A percentile compares a stretch with the other conserved stretches of the same genome.
phyloP scores from a whole-genome alignment of 2,888 invertebrate species.

The Listrodromus nycthemerus region DNA sequence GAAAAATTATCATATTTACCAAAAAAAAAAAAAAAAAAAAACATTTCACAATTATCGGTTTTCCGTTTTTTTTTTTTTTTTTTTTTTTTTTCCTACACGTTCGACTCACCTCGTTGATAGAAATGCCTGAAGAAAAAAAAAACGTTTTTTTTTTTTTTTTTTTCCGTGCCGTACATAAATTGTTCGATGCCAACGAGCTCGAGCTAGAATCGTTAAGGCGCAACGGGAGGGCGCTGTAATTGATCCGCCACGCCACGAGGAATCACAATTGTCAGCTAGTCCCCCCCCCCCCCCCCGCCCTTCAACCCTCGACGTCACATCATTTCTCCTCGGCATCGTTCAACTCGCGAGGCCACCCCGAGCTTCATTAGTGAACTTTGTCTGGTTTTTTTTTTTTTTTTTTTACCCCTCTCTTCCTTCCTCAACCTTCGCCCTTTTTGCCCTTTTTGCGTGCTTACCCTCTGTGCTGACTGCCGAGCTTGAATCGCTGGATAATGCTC shows the following conservation, averaged over 20 bases:
- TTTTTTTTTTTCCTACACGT: neutral
- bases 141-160: neutral
- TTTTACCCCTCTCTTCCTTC: conserved; percentile 1
- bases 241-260: conserved; percentile 48
- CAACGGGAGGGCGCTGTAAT: conserved; percentile 44
- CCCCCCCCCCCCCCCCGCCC: too few species aligned
- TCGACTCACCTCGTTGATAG: neutral
- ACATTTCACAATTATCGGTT: too few species aligned
- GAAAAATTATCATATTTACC: too few species aligned
- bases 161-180: conserved; percentile 10
- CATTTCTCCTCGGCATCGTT: conserved; percentile 35
- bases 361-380: conserved; percentile 67
- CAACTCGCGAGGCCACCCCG: conserved; percentile 51
- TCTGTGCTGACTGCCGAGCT: conserved; percentile 3
- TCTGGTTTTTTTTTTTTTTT: conserved; percentile 54
- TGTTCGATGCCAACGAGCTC: conserved; percentile 34
- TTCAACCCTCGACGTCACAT: conserved; percentile 1
- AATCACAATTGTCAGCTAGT: conserved; percentile 55
- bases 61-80: too few species aligned
- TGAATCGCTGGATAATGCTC: conserved; percentile 40
- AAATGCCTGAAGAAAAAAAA: neutral
- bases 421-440: neutral
- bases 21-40: too few species aligned
- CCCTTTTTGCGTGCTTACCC: neutral
- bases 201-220: conserved; percentile 16